Evolutionary conservation across 2,797 vertebrate species (phyloP).

Genomic region (Coendou prehensilis): DNA sequence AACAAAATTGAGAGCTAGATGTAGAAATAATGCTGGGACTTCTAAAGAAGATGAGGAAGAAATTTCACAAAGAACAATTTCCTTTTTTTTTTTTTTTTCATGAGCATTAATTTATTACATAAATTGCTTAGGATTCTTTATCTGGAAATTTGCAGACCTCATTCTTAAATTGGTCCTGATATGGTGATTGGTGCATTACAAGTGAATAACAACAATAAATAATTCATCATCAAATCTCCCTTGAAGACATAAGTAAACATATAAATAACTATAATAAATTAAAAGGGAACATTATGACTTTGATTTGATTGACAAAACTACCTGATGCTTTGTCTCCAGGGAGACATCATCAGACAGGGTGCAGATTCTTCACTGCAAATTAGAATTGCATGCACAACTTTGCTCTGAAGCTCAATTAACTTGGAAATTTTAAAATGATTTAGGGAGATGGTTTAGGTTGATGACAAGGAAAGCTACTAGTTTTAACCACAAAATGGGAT

Average conservation of each 20-base stretch:
- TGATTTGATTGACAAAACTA: conserved; percentile 80
- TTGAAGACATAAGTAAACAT: conserved; percentile 81
- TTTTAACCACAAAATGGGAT: conserved; percentile 71
- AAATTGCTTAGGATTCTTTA: conserved; percentile 79
- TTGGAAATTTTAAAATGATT: conserved; percentile 80
- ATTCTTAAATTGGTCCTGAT: conserved; percentile 81
- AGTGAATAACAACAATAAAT: conserved; percentile 86
- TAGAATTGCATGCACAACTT: conserved; percentile 72
- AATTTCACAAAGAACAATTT: conserved; percentile 53
- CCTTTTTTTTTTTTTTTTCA: not conserved
- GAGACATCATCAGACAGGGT: conserved; percentile 66
- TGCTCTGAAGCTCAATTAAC: conserved; percentile 71
- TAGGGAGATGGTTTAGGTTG: conserved; percentile 49
- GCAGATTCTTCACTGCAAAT: conserved; percentile 67
- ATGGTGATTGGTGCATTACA: conserved; percentile 83
- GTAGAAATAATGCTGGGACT: conserved; percentile 29
- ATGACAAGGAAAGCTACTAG: conserved; percentile 65
- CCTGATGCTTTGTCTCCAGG: conserved; percentile 77
- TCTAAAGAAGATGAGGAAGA: not conserved
- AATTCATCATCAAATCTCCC: conserved; percentile 86
- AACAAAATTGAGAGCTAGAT: not conserved
- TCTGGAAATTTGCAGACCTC: conserved; percentile 82
- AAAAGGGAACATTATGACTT: conserved; percentile 72
- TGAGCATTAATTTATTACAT: conserved; percentile 75
- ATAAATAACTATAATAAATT: conserved; percentile 83